Conservation (phyloP, 2,888 invertebrate genomes). For the Brenthis hecate region DNA sequence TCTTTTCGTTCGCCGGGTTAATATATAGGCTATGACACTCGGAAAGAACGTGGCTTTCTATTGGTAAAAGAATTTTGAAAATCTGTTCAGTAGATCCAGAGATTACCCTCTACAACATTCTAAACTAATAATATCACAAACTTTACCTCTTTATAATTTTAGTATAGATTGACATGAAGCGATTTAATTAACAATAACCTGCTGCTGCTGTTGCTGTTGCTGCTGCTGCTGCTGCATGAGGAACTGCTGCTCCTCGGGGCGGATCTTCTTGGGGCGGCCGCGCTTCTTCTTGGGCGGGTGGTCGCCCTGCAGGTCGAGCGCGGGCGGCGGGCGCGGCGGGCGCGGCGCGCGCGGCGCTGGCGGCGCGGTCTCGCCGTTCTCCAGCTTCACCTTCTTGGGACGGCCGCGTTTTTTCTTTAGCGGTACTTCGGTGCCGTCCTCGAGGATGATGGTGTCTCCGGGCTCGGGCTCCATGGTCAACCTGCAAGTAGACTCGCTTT, state of each 20-base stretch:
- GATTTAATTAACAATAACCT: constrained; percentile 31
- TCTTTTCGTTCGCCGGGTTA: no score
- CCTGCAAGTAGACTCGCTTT: constrained; percentile 57
- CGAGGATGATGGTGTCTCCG: constrained; percentile 80
- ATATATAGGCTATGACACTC: no score
- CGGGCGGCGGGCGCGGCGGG: constrained; percentile 62
- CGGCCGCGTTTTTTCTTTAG: constrained; percentile 94
- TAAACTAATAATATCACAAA: no score
- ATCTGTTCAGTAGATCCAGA: no score
- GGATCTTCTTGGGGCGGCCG: constrained; percentile 93
- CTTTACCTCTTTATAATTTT: no score
- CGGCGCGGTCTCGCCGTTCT: constrained; percentile 85
- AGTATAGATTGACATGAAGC: no score
- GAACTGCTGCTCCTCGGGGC: constrained; percentile 84
- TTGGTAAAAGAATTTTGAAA: no score
- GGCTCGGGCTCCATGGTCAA: constrained; percentile 79
- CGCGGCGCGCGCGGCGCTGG: constrained; percentile 77
- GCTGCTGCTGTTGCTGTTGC: constrained; percentile 63
- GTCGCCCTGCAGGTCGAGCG: constrained; percentile 57
- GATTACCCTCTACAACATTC: no score
- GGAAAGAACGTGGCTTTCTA: no score
- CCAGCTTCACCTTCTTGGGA: constrained; percentile 90
- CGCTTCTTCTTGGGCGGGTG: constrained; percentile 92
- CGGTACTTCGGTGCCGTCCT: constrained; percentile 85
- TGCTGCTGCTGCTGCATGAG: constrained; percentile 71